A percentile compares a stretch with the other conserved stretches of the same genome.
phyloP scores from a whole-genome alignment of 2,113 vertebrate genomes.

The Cephalopholis sonnerati region DNA sequence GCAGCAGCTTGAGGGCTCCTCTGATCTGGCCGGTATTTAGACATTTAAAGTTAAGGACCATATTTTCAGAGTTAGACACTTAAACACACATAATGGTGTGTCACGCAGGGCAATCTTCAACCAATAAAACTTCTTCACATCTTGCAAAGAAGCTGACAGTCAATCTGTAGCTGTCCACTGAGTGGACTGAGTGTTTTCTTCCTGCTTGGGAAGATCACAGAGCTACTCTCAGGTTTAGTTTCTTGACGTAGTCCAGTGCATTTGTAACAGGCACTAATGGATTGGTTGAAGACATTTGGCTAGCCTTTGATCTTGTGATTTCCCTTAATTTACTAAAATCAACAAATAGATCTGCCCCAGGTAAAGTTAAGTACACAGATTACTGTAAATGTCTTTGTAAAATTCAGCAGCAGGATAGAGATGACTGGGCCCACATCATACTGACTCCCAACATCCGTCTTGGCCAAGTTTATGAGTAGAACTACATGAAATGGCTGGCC shows the following conservation, averaged over 20 bases:
- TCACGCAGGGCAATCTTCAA: background rate
- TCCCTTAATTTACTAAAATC: background rate
- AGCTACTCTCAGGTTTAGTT: background rate
- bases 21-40: background rate
- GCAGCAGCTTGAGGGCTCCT: background rate
- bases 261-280: background rate
- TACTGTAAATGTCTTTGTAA: background rate
- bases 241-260: background rate
- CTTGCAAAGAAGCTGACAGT: background rate
- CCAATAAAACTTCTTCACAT: background rate
- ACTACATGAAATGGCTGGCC: background rate
- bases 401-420: background rate
- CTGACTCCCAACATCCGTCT: background rate
- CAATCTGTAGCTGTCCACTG: background rate
- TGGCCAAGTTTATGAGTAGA: background rate
- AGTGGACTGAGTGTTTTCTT: background rate
- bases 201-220: background rate
- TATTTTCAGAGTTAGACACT: background rate
- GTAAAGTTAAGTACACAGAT: background rate
- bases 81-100: background rate
- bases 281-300: background rate
- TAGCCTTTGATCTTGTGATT: background rate
- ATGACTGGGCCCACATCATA: background rate
- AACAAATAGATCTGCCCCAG: background rate
- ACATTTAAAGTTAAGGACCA: background rate